Evolutionary conservation across 2,888 invertebrate species (phyloP), one percentile per base, ranked within the genome.

Genomic region (Trypoxylon attenuatum): DNA sequence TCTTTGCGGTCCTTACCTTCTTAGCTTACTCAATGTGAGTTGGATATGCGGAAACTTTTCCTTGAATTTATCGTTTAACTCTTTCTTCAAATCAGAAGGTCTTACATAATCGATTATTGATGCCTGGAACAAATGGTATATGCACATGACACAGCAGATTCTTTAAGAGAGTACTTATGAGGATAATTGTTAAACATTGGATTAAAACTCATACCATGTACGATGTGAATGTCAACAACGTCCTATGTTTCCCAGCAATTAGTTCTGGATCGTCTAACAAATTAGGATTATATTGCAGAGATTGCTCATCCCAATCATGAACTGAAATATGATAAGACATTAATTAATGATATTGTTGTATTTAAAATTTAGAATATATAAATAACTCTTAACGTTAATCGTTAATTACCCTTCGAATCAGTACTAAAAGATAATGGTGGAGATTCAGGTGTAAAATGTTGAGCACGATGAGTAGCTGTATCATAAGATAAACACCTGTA

Each of bases 51-150:
- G 99, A 89, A 98, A 99, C 83, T 96, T 95, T 79, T 96, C 96
- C 76, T 92, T 91, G 84, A 99, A 99, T 88, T 98, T 97, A 83
- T 98, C 98, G 87, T 99, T 99, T 45, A 99, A 89, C 87, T 98
- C 98, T 86, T 96, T 96, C 88, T 99, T 99, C 75, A 98, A 89
- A 87, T 98, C 97, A 29, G 96, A 95, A 13, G 98, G 97, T 73
- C 96, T 93, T 3, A 97, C 97, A 85, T 98, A 98, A 88, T 98
- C 97, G 78, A 98, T 98, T 45, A 98, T 96, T 0, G 98, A 98
- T 0, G 97, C 96, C 91, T 91, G 86, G 33, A 38, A 42, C 22
- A 33, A n/a, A n/a, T n/a, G n/a, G n/a, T n/a, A n/a, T n/a, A n/a
- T n/a, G n/a, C n/a, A n/a, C n/a, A n/a, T n/a, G n/a, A n/a, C n/a